Evolutionary conservation across 2,888 invertebrate species (phyloP).

Genomic region (Steinernema scapterisci): DNA sequence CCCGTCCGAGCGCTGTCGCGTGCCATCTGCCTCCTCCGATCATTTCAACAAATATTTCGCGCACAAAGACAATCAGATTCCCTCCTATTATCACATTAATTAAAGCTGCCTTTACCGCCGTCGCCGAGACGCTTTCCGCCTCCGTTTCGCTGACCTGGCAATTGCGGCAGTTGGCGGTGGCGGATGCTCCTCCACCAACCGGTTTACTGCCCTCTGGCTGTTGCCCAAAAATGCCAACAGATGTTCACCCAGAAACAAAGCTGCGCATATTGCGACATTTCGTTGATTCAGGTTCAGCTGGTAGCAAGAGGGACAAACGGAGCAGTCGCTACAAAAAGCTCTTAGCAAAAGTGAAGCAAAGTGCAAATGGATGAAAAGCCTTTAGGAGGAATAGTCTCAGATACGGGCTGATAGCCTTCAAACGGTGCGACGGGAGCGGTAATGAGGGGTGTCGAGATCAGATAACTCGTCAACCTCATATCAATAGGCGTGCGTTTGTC

Average conservation of each 20-base stretch:
- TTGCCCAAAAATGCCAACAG: constrained; percentile 25
- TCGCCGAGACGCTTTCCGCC: constrained; percentile 8
- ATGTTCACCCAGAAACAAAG: not conserved
- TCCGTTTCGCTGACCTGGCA: constrained; percentile 21
- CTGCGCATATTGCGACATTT: constrained; percentile 13
- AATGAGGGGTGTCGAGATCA: constrained; percentile 29
- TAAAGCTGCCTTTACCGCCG: constrained; percentile 1
- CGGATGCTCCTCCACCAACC: not conserved
- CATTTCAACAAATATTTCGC: constrained; percentile 31
- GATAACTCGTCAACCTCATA: constrained; percentile 19
- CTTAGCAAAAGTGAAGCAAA: not conserved
- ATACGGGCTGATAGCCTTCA: too few relatives aligned
- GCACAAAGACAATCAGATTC: constrained; percentile 17
- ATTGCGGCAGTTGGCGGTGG: constrained; percentile 23
- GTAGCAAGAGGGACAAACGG: not conserved
- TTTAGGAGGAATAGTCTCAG: too few relatives aligned
- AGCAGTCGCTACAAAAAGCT: not conserved
- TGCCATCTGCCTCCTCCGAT: constrained; percentile 28
- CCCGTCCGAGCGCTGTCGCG: constrained; percentile 15
- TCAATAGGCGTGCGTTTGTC: constrained; percentile 16
- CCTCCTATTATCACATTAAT: constrained; percentile 31
- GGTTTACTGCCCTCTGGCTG: constrained; percentile 31
- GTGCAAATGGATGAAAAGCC: too few relatives aligned
- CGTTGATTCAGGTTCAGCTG: not conserved
- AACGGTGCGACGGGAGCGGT: not conserved